Conservation (phyloP, 2,113 vertebrate genomes). For the Orcinus orca region DNA sequence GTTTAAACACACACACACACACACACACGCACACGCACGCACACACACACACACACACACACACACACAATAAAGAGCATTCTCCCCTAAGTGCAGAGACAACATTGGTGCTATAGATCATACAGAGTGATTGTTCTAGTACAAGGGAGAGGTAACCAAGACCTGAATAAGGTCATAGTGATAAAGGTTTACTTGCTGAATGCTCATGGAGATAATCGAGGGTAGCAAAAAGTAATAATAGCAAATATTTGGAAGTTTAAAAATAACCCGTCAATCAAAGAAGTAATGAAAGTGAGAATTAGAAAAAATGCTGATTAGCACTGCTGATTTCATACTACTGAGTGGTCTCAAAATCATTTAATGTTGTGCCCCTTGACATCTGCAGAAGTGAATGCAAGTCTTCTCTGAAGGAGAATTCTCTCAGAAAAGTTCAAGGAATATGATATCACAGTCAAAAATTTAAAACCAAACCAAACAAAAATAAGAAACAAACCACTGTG, state of each 20-base stretch:
- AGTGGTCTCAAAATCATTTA: background rate
- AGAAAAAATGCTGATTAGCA: background rate
- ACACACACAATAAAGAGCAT: background rate
- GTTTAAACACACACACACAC: background rate
- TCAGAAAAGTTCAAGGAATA: background rate
- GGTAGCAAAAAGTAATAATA: background rate
- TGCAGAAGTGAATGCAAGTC: background rate
- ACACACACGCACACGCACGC: background rate
- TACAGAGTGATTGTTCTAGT: background rate
- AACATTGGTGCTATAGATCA: background rate
- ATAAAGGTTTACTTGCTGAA: background rate
- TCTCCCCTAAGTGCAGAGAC: background rate
- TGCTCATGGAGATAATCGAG: background rate
- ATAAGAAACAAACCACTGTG: background rate
- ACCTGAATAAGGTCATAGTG: background rate
- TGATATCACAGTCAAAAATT: background rate
- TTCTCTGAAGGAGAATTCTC: background rate
- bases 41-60: background rate
- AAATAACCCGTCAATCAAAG: background rate
- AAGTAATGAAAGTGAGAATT: background rate
- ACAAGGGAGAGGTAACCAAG: background rate
- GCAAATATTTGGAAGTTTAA: background rate
- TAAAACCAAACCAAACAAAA: background rate
- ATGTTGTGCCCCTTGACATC: background rate
- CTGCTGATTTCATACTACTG: background rate